phyloP scores from a whole-genome alignment of 2,797 vertebrate genomes.

The Sarcoramphus papa region DNA sequence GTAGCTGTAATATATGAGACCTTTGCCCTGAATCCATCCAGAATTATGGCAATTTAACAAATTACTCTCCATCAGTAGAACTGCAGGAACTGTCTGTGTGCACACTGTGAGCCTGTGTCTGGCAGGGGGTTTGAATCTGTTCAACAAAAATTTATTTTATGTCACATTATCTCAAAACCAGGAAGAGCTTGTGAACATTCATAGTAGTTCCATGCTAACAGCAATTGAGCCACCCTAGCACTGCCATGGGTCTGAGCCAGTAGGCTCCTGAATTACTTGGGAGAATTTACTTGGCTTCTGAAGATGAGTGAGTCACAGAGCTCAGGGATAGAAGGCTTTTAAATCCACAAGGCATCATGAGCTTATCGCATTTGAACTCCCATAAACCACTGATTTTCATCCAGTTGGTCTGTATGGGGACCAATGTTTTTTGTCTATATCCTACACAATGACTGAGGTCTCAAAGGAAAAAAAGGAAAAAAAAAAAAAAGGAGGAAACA shows the following conservation, averaged over 20 bases:
- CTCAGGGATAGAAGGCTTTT: neutral
- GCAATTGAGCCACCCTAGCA: neutral
- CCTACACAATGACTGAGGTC: neutral
- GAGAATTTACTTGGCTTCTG: neutral
- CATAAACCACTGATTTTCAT: neutral
- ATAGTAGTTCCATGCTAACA: neutral
- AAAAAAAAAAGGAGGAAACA: neutral
- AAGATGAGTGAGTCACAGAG: neutral
- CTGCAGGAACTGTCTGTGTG: neutral
- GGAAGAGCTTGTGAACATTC: neutral
- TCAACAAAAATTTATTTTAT: neutral
- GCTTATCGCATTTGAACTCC: neutral
- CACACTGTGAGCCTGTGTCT: neutral
- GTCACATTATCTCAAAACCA: neutral
- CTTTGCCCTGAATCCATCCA: neutral
- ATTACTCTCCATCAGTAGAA: neutral
- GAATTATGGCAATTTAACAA: constrained; percentile 20
- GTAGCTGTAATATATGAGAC: neutral
- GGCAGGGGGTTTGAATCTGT: neutral
- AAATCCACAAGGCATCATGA: neutral
- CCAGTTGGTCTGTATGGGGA: neutral
- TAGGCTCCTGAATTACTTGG: neutral
- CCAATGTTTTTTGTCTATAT: neutral
- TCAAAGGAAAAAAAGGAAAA: neutral
- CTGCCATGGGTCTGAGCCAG: neutral